phyloP scores from a whole-genome alignment of 1,140 invertebrate genomes.

The Eriosoma lanigerum region DNA sequence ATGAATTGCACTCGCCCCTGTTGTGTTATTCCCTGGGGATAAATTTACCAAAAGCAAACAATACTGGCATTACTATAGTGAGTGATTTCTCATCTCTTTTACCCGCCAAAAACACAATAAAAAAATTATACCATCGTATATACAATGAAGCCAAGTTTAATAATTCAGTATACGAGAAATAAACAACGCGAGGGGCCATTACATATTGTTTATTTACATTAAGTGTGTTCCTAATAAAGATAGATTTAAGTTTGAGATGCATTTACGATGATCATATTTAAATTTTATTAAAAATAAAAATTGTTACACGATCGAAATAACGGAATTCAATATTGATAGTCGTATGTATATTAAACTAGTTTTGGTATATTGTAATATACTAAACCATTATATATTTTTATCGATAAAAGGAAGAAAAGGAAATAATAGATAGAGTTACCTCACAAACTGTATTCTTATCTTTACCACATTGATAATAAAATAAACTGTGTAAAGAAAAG shows the following conservation, averaged over 20 bases:
- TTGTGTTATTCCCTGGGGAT: constrained; percentile 35
- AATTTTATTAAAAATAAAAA: not conserved
- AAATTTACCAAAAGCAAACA: constrained; percentile 46
- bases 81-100: constrained; percentile 48
- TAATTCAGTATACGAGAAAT: constrained; percentile 15
- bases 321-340: not conserved
- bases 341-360: not conserved
- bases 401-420: not conserved
- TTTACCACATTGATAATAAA: not conserved
- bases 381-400: not conserved
- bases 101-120: not conserved
- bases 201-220: not conserved
- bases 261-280: too few species aligned
- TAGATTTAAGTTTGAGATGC: not conserved
- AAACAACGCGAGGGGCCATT: not conserved
- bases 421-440: not conserved
- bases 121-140: constrained; percentile 10
- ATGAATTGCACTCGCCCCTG: constrained; percentile 30
- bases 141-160: not conserved
- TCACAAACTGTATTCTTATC: not conserved
- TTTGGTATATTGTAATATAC: not conserved
- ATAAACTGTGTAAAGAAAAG: not conserved
- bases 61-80: constrained; percentile 3
- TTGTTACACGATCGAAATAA: not conserved
- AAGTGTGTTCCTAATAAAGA: not conserved